Evolutionary conservation across 1,140 invertebrate genomes (phyloP), one percentile per base, ranked within the genome.

Genomic region (Pseudomyrmex cubaensis): DNA sequence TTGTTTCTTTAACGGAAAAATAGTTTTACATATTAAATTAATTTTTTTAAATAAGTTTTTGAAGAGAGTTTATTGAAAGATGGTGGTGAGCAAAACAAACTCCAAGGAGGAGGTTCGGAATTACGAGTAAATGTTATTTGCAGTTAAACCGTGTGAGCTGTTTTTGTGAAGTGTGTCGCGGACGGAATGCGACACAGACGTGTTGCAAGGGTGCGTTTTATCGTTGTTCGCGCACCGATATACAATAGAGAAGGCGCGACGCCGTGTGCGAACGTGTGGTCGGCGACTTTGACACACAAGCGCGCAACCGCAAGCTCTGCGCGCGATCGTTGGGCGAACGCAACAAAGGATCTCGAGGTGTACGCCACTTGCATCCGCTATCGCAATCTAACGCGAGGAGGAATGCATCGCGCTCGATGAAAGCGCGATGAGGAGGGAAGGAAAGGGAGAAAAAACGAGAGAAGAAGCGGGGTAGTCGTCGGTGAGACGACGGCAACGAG

Each of bases 351-450:
- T 48, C 69, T 64, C 61, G 64, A 72, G 75, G 61, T 54, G 64
- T 67, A 35, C 35, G 67, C 73, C 62, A 62, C 76, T 83, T 63
- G 74, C 87, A 73, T 86, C 70, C 54, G 57, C 67, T 88, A 88
- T 88, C 73, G 78, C 66, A 63, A 87, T 70, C 54, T 75, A 78
- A 84, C 61, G 67, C 84, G 64, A 73, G 74, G n/a, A 86, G 84
- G 80, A 88, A 88, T 78, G 67, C 77, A 57, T 48, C 52, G 35
- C 54, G 64, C 66, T 54, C 57, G 22, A 52, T 48, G 2, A 66
- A 48, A 48, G 82, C 35, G 35, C 50, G 13, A 62, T 52, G 73
- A 20, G 62, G 57, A 17, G 72, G n/a, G 17, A 17, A 15, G n/a
- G 20, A 57, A 25, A 15, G 48, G 59, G 54, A 61, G 74, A n/a